Conservation (phyloP, 2,797 vertebrate species). For the Pangasius mekongensis region DNA sequence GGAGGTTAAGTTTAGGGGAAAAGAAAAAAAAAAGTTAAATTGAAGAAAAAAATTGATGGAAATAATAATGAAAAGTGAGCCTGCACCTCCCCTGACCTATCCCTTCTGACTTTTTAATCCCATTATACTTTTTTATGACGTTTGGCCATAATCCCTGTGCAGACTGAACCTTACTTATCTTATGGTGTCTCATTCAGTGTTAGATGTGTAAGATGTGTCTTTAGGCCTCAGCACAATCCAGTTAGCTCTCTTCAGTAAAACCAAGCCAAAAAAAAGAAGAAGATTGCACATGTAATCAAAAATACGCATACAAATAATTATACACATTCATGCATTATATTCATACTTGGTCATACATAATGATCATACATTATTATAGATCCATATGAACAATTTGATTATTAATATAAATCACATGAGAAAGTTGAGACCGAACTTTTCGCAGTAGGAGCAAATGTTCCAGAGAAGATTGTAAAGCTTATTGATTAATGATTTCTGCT, state of each 20-base stretch:
- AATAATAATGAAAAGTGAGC: neutral
- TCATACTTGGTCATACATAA: neutral
- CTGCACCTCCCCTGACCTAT: neutral
- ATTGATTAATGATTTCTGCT: neutral
- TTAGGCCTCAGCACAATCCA: neutral
- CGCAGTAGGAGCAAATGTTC: neutral
- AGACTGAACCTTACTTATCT: neutral
- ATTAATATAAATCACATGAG: neutral
- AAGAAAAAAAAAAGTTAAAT: neutral
- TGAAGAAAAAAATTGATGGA: neutral
- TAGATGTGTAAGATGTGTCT: neutral
- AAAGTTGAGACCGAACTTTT: neutral
- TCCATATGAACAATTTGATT: neutral
- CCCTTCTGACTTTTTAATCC: neutral
- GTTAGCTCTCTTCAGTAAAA: neutral
- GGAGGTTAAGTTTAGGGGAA: neutral
- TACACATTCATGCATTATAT: neutral
- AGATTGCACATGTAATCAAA: neutral
- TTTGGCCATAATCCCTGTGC: neutral
- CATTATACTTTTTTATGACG: neutral
- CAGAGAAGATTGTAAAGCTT: neutral
- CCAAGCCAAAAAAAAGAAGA: neutral
- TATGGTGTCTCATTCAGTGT: neutral
- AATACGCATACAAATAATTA: conserved; percentile 8
- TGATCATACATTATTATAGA: neutral